phyloP scores from a whole-genome alignment of 92 coral and sea anemone genomes.

The Parazoanthus atlanticus region DNA sequence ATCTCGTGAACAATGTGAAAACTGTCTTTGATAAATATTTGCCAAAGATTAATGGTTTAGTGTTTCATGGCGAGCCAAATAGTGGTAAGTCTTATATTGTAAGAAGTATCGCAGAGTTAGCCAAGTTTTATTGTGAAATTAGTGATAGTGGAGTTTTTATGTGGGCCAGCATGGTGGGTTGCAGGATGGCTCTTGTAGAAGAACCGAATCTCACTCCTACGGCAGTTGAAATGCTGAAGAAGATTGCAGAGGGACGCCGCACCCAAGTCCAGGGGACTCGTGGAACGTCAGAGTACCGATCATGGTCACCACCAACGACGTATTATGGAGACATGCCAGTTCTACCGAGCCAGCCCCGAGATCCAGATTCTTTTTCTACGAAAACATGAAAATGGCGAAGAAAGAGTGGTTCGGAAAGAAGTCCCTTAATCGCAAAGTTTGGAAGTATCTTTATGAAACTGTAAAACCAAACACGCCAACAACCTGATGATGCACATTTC shows the following conservation, averaged over 20 bases:
- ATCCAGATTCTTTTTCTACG: background rate
- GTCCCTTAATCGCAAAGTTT: background rate
- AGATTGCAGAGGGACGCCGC: background rate
- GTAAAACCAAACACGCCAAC: no score
- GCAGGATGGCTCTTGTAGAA: background rate
- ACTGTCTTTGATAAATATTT: background rate
- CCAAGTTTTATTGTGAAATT: background rate
- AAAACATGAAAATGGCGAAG: background rate
- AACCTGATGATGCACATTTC: no score
- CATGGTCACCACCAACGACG: background rate
- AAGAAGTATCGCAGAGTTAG: background rate
- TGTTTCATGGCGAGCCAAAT: background rate
- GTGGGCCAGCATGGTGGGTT: background rate
- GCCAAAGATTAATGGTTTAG: background rate
- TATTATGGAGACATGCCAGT: background rate
- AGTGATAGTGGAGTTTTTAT: background rate
- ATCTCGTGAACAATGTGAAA: background rate
- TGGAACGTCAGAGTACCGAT: background rate
- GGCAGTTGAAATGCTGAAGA: background rate
- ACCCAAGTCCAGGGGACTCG: background rate
- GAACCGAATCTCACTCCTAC: background rate
- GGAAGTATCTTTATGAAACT: slow-evolving; percentile 8
- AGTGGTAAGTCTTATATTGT: background rate
- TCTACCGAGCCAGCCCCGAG: background rate
- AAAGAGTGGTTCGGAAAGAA: background rate